Conservation (phyloP, 2,113 vertebrate species). For the Hucho hucho region DNA sequence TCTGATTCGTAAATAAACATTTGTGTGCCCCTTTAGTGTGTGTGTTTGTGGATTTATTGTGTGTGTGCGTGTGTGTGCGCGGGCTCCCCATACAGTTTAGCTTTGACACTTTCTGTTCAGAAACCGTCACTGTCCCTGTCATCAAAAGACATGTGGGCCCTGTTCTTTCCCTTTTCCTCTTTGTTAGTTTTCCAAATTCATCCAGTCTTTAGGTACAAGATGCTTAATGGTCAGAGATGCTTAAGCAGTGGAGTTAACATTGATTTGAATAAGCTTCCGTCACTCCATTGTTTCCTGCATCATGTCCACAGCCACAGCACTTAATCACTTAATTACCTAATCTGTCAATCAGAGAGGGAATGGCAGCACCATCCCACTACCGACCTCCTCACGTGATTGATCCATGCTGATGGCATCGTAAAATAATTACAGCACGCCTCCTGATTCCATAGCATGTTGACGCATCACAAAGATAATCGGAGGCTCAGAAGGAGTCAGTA, state of each 20-base stretch:
- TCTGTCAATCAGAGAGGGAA: conserved; percentile 91
- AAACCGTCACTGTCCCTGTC: conserved; percentile 3
- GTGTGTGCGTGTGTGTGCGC: neutral
- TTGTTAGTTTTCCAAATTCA: conserved; percentile 59
- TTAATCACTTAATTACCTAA: conserved; percentile 99
- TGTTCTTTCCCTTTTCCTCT: conserved; percentile 54
- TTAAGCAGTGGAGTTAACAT: conserved; percentile 86
- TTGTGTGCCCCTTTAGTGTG: neutral
- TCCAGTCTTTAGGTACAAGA: conserved; percentile 52
- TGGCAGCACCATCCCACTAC: conserved; percentile 88
- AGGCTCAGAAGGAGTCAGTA: conserved; percentile 90
- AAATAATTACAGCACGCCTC: conserved; percentile 95
- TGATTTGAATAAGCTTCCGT: conserved; percentile 86
- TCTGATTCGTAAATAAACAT: conserved; percentile 32
- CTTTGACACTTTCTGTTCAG: conserved; percentile 21
- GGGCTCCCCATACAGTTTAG: neutral
- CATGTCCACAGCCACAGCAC: no score
- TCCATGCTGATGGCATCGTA: conserved; percentile 94
- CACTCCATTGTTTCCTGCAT: conserved; percentile 63
- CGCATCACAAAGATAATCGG: conserved; percentile 93
- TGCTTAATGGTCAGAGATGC: conserved; percentile 72
- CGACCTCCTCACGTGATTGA: conserved; percentile 88
- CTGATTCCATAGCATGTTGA: conserved; percentile 91
- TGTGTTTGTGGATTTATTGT: conserved; percentile 9
- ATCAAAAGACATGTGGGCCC: conserved; percentile 18